Evolutionary conservation across 2,797 vertebrate genomes (phyloP), one percentile per base, ranked within the genome.

Genomic region (Sebastes wilsoni): DNA sequence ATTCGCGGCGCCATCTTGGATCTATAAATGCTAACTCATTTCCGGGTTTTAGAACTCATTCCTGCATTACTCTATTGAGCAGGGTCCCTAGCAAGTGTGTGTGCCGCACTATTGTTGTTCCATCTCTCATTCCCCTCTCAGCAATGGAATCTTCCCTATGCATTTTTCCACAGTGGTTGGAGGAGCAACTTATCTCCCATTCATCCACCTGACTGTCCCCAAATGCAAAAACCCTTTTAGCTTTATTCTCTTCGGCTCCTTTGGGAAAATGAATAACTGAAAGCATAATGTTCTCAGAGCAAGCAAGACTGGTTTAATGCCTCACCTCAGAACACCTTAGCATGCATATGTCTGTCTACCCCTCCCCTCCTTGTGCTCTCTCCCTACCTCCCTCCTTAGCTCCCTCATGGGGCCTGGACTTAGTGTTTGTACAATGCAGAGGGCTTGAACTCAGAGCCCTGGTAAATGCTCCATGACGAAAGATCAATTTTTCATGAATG

Each of bases 401-500:
- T 69, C 67, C 54, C 84, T 46, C 73, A 0, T 1, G 60, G 56
- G 79, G 72, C 61, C 74, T 72, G 60, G 56, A 83, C 81, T 79
- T 64, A 25, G 73, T 89, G 82, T 88, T 88, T 87, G 85, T 88
- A 90, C 82, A 89, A 83, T 81, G 68, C 72, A 60, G 25, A 85
- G 80, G 83, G 67, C 79, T 82, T 87, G 82, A 90, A 86, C 89
- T 83, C 16, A 27, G 69, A 91, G 85, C 72, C 74, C 66, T 69
- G 73, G 67, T 85, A 92, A 94, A 90, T 77, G 84, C 83, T 90
- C 77, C 82, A 46, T 72, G 84, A 92, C 86, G 83, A 83, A 81
- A 86, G 76, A 94, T 95, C 74, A 77, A 93, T 94, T 78, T 93
- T 94, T 95, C 80, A 91, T 92, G 91, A 92, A 92, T 66, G 87